These are phyloP conservation scores for Listronotus oregonensis DNA, from an alignment of 1,140 invertebrate genomes.

Conservation along the genomic window DNA sequence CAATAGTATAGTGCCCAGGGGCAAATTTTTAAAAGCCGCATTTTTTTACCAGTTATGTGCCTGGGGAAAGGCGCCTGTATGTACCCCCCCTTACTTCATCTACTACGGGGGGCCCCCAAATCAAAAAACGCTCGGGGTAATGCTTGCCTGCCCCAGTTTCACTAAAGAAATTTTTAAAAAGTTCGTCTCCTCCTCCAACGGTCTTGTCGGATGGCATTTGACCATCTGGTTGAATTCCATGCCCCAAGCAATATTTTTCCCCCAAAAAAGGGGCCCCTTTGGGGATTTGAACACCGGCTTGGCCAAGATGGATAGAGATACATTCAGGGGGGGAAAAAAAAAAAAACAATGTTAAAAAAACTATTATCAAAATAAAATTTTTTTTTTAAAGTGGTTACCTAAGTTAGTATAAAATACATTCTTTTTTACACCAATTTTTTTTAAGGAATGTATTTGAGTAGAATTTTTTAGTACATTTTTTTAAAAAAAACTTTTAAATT, in stretches of 20 bases:
- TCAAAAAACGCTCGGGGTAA: constrained; percentile 76
- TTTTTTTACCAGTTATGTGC: constrained; percentile 82
- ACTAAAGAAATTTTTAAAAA: constrained; percentile 74
- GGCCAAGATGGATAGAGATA: constrained; percentile 69
- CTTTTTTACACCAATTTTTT: no score
- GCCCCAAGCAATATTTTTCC: constrained; percentile 66
- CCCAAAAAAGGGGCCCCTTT: constrained; percentile 75
- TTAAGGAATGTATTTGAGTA: no score
- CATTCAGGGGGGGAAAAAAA: constrained; percentile 67
- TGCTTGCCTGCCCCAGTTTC: constrained; percentile 69
- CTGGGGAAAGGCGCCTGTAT: constrained; percentile 73
- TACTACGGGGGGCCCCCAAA: constrained; percentile 74
- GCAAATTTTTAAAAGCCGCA: constrained; percentile 86
- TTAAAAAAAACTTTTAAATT: no score
- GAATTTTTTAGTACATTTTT: no score
- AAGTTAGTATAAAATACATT: no score
- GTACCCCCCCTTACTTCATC: constrained; percentile 77
- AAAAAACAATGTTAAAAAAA: constrained; percentile 11
- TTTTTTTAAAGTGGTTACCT: no score
- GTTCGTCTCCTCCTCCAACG: constrained; percentile 59
- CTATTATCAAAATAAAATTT: no score
- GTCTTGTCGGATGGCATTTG: constrained; percentile 61
- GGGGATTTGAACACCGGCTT: constrained; percentile 71
- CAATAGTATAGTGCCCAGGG: constrained; percentile 84
- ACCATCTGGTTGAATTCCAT: constrained; percentile 78